Conservation (phyloP, 1,140 invertebrate species). For the Hycleus phaleratus region DNA sequence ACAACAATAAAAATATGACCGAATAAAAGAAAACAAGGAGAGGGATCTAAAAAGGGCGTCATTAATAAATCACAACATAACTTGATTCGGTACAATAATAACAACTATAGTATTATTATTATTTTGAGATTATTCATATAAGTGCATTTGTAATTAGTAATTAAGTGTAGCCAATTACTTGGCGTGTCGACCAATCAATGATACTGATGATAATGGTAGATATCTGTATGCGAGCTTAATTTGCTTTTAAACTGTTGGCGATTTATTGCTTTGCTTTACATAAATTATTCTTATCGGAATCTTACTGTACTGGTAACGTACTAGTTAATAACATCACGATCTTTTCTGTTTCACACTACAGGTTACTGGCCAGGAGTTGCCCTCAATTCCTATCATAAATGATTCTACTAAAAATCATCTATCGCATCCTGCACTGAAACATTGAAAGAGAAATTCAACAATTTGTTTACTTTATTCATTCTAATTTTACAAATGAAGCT, state of each 20-base stretch:
- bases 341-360: too few relatives aligned
- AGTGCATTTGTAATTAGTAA: constrained; percentile 19
- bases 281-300: constrained; percentile 20
- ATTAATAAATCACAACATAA: background rate
- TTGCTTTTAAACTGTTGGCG: constrained; percentile 12
- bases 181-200: constrained; percentile 7
- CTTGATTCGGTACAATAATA: background rate
- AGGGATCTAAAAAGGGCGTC: background rate
- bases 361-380: too few relatives aligned
- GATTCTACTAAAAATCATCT: too few relatives aligned
- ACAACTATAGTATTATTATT: constrained; percentile 2
- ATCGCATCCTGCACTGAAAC: too few relatives aligned
- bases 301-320: too few relatives aligned
- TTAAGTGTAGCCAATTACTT: constrained; percentile 21
- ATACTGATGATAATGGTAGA: constrained; percentile 15
- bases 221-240: constrained; percentile 20
- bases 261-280: constrained; percentile 11
- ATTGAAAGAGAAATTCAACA: too few relatives aligned
- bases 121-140: constrained; percentile 22
- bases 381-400: too few relatives aligned
- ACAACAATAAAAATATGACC: background rate
- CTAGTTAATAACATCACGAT: too few relatives aligned
- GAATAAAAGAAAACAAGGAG: background rate
- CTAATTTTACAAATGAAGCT: too few relatives aligned
- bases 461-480: too few relatives aligned